A percentile compares a stretch with the other conserved stretches of the same genome.
phyloP scores from a whole-genome alignment of 2,888 invertebrate genomes.

The Lamellibrachia satsuma region DNA sequence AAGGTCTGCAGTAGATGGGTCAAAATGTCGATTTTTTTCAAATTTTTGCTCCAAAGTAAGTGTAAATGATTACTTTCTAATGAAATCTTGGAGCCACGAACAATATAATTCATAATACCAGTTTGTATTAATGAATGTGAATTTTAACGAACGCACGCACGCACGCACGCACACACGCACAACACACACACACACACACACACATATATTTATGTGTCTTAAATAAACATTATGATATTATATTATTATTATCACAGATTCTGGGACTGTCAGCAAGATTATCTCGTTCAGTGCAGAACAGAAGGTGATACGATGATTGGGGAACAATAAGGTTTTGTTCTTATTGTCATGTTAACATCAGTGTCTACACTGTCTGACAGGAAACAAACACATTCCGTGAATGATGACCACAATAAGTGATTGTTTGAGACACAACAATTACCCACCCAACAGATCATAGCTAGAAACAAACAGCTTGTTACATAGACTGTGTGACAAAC shows the following conservation, averaged over 20 bases:
- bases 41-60: too few relatives aligned
- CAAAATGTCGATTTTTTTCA: too few relatives aligned
- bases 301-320: not conserved
- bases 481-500: not conserved
- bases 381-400: not conserved
- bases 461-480: not conserved
- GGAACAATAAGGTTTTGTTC: not conserved
- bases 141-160: too few relatives aligned
- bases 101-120: too few relatives aligned
- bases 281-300: not conserved
- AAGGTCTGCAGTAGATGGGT: too few relatives aligned
- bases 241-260: not conserved
- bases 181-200: too few relatives aligned
- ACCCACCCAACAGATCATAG: not conserved
- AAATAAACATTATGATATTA: too few relatives aligned
- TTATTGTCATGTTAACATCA: not conserved
- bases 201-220: too few relatives aligned
- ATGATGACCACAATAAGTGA: not conserved
- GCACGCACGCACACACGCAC: too few relatives aligned
- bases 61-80: too few relatives aligned
- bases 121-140: too few relatives aligned
- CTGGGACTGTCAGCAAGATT: not conserved
- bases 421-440: not conserved
- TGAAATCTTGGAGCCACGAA: too few relatives aligned
- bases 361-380: not conserved